A percentile compares a stretch with the other conserved stretches of the same genome.
These are phyloP conservation scores for Sternarchorhynchus goeldii DNA, from an alignment of 2,797 vertebrate genomes.

Conservation along the genomic window DNA sequence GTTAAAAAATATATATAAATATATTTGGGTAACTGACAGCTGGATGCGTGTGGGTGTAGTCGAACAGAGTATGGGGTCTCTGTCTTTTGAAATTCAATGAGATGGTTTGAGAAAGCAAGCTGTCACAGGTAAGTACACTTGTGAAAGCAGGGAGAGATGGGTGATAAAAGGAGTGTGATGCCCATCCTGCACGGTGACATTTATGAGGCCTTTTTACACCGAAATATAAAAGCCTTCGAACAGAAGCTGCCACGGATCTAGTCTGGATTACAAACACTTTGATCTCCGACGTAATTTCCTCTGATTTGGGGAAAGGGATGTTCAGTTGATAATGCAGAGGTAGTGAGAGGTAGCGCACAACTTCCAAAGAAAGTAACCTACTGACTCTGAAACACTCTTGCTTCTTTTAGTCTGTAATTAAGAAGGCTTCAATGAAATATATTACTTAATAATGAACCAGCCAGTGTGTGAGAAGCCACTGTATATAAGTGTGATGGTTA, in stretches of 20 bases:
- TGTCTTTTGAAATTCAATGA: constrained; percentile 83
- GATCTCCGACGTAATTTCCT: constrained; percentile 36
- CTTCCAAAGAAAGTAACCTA: constrained; percentile 24
- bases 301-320: constrained; percentile 14
- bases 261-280: constrained; percentile 55
- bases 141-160: constrained; percentile 64
- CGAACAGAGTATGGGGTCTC: constrained; percentile 69
- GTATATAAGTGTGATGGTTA: constrained; percentile 73
- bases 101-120: constrained; percentile 79
- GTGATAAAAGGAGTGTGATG: constrained; percentile 74
- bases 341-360: background rate
- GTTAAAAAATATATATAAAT: constrained; percentile 12
- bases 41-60: constrained; percentile 73
- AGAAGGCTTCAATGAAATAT: background rate
- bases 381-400: constrained; percentile 6
- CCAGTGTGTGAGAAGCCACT: constrained; percentile 57
- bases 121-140: constrained; percentile 77
- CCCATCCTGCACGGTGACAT: constrained; percentile 70
- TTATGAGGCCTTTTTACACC: constrained; percentile 75
- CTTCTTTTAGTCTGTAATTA: too few species aligned
- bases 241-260: constrained; percentile 60
- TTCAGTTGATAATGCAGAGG: background rate
- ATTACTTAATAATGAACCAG: constrained; percentile 9
- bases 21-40: constrained; percentile 79
- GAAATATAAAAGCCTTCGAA: constrained; percentile 71